Percentiles rank a stretch among this genome's conserved stretches.
Evolutionary conservation across 2,888 invertebrate species (phyloP).

Genomic region (Latrodectus hesperus): DNA sequence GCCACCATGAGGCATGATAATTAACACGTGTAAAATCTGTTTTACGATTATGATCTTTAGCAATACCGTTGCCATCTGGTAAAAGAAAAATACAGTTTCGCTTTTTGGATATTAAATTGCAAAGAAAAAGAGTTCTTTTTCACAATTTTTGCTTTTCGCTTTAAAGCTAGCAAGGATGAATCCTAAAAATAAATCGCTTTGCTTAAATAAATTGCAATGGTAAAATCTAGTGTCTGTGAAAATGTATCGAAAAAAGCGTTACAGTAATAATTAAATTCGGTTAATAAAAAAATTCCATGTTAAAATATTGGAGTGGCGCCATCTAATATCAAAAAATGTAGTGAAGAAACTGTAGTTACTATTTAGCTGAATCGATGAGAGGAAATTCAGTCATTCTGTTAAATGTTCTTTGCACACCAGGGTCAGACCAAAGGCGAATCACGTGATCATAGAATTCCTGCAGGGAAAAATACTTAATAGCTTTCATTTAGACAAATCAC

Average conservation of each 20-base stretch:
- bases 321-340: neutral
- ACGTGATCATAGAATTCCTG: conserved; percentile 85
- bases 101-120: too few relatives aligned
- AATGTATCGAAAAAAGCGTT: too few relatives aligned
- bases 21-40: too few relatives aligned
- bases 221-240: neutral
- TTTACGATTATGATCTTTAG: too few relatives aligned
- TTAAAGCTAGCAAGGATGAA: too few relatives aligned
- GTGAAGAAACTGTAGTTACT: conserved; percentile 79
- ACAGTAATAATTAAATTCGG: too few relatives aligned
- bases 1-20: too few relatives aligned
- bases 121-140: too few relatives aligned
- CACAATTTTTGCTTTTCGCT: too few relatives aligned
- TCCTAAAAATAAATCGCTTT: neutral
- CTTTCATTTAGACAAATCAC: neutral
- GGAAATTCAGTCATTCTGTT: conserved; percentile 85
- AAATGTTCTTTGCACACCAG: conserved; percentile 82
- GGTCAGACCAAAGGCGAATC: conserved; percentile 82
- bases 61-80: too few relatives aligned
- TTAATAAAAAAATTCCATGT: neutral
- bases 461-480: neutral
- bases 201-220: neutral
- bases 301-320: neutral
- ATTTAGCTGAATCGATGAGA: conserved; percentile 86
- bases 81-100: too few relatives aligned